phyloP scores from a whole-genome alignment of 1,140 invertebrate species.

The Myzus persicae region DNA sequence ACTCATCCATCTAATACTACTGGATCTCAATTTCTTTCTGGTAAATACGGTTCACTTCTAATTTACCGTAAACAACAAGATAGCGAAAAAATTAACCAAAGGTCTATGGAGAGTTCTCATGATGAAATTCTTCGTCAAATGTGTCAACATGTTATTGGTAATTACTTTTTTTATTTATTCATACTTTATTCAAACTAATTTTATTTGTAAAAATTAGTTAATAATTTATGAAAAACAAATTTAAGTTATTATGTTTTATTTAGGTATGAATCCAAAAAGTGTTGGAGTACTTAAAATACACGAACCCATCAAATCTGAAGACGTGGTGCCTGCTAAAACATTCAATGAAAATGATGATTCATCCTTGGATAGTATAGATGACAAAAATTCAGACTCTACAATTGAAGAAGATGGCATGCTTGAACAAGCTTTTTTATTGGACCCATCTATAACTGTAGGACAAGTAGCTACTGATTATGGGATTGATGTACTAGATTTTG shows the following conservation, averaged over 20 bases:
- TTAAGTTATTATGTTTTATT: constrained; percentile 59
- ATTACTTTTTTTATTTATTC: not conserved
- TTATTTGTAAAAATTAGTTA: not conserved
- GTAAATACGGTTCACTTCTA: constrained; percentile 84
- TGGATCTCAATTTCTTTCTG: constrained; percentile 69
- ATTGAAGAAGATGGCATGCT: constrained; percentile 77
- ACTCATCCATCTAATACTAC: constrained; percentile 74
- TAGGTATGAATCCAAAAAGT: constrained; percentile 82
- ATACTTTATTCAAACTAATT: not conserved
- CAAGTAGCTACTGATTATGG: constrained; percentile 71
- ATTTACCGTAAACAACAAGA: constrained; percentile 66
- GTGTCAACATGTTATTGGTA: constrained; percentile 90
- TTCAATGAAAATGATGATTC: constrained; percentile 5
- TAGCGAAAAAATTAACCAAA: not conserved
- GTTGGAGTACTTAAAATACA: constrained; percentile 70
- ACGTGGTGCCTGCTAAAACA: constrained; percentile 69
- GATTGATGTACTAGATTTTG: constrained; percentile 61
- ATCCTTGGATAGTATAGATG: not conserved
- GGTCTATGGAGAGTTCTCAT: constrained; percentile 40
- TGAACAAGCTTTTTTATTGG: constrained; percentile 87
- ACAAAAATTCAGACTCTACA: constrained; percentile 67
- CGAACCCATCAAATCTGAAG: constrained; percentile 63
- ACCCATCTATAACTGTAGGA: constrained; percentile 76
- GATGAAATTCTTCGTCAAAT: constrained; percentile 70
- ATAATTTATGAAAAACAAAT: constrained; percentile 36